These are phyloP conservation scores for Dicycla oo DNA, from an alignment of 2,888 invertebrate genomes.

Conservation along the genomic window DNA sequence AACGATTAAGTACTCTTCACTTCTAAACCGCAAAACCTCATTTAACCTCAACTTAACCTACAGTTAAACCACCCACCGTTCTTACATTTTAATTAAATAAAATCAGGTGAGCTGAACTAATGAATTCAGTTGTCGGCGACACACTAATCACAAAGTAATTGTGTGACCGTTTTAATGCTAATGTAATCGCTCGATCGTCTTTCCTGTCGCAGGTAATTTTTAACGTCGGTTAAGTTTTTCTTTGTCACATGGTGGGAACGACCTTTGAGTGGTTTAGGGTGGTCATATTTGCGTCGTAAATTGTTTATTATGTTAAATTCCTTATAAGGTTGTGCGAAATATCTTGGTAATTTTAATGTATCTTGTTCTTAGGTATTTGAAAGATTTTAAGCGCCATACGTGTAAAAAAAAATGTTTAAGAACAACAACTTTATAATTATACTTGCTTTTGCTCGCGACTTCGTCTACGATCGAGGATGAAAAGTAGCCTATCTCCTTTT, in stretches of 20 bases:
- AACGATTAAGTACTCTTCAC: background rate
- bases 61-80: constrained; percentile 52
- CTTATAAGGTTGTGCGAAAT: constrained; percentile 32
- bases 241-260: constrained; percentile 68
- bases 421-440: too few relatives aligned
- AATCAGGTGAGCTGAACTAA: constrained; percentile 90
- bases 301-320: constrained; percentile 57
- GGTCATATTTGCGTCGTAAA: constrained; percentile 45
- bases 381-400: background rate
- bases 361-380: constrained; percentile 25
- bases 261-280: constrained; percentile 47
- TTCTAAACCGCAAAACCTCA: constrained; percentile 42
- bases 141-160: constrained; percentile 87
- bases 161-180: constrained; percentile 89
- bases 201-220: constrained; percentile 69
- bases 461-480: too few relatives aligned
- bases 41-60: constrained; percentile 49
- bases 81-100: constrained; percentile 86
- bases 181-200: constrained; percentile 74
- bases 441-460: too few relatives aligned
- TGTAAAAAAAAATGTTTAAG: too few relatives aligned
- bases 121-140: constrained; percentile 88
- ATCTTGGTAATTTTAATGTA: constrained; percentile 18
- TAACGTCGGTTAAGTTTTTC: constrained; percentile 59
- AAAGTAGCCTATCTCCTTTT: too few relatives aligned